Percentiles rank a stretch among this genome's conserved stretches.
Evolutionary conservation across 2,888 invertebrate genomes (phyloP).

Genomic region (Lysandra coridon): DNA sequence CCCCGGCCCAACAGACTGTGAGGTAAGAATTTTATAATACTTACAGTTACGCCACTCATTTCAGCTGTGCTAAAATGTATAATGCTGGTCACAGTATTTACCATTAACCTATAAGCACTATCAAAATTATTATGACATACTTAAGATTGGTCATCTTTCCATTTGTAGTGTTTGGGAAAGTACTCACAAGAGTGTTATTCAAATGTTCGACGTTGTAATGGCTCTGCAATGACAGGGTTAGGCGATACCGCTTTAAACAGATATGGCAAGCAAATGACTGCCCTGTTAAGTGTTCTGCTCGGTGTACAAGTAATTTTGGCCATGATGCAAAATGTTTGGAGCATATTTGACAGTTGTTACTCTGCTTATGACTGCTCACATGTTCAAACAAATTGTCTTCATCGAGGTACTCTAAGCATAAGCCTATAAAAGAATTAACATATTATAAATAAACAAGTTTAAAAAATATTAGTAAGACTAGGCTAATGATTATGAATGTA

Average conservation of each 20-base stretch:
- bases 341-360: slow-evolving; percentile 44
- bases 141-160: no score
- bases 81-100: no score
- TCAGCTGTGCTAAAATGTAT: no score
- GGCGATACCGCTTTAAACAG: slow-evolving; percentile 47
- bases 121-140: no score
- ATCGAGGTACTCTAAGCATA: not conserved
- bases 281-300: slow-evolving; percentile 51
- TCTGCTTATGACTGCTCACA: not conserved
- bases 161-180: not conserved
- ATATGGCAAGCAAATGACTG: slow-evolving; percentile 52
- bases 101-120: no score
- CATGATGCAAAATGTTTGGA: slow-evolving; percentile 45
- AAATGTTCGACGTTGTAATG: slow-evolving; percentile 56
- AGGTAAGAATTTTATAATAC: no score
- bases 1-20: no score
- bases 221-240: slow-evolving; percentile 48
- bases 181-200: slow-evolving; percentile 20
- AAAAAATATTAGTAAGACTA: not conserved
- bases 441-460: not conserved
- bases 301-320: slow-evolving; percentile 55
- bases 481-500: no score
- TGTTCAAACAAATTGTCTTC: not conserved
- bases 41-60: no score
- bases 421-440: not conserved